Percentiles rank a stretch among this genome's conserved stretches.
phyloP scores from a whole-genome alignment of 2,113 vertebrate species.

The Orycteropus afer region DNA sequence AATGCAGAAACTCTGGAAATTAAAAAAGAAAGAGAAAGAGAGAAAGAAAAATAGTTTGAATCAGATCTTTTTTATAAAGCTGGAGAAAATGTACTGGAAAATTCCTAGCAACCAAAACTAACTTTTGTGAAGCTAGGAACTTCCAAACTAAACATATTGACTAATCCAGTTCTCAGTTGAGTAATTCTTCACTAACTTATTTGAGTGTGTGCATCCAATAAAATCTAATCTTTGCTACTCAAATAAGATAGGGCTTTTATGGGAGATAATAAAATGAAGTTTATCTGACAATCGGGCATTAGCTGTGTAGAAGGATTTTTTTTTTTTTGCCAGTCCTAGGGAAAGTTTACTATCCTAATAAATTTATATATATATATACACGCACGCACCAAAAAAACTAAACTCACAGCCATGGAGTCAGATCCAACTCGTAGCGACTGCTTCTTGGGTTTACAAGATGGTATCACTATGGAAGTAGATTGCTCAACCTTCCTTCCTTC shows the following conservation, averaged over 20 bases:
- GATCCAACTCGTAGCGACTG: too few relatives aligned
- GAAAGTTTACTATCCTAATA: neutral
- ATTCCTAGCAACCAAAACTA: slow-evolving; percentile 18
- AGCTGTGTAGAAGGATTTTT: slow-evolving; percentile 25
- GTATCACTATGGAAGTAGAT: too few relatives aligned
- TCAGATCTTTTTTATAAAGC: neutral
- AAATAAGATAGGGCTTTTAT: slow-evolving; percentile 64
- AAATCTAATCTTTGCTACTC: slow-evolving; percentile 64
- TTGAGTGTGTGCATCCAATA: slow-evolving; percentile 42
- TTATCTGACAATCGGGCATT: slow-evolving; percentile 66
- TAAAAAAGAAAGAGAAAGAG: neutral
- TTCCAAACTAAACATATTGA: neutral
- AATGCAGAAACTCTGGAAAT: slow-evolving; percentile 1
- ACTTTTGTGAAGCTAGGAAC: neutral
- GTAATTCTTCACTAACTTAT: slow-evolving; percentile 70
- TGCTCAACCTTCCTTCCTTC: too few relatives aligned
- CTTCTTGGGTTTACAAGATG: too few relatives aligned
- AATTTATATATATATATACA: too few relatives aligned
- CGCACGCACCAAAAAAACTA: too few relatives aligned
- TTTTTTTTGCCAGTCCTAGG: neutral
- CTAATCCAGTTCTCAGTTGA: slow-evolving; percentile 50
- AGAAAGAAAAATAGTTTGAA: neutral
- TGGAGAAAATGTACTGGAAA: slow-evolving; percentile 35
- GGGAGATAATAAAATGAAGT: slow-evolving; percentile 56
- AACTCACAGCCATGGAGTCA: too few relatives aligned